phyloP scores from a whole-genome alignment of 2,113 vertebrate genomes.

The Menidia beryllina region DNA sequence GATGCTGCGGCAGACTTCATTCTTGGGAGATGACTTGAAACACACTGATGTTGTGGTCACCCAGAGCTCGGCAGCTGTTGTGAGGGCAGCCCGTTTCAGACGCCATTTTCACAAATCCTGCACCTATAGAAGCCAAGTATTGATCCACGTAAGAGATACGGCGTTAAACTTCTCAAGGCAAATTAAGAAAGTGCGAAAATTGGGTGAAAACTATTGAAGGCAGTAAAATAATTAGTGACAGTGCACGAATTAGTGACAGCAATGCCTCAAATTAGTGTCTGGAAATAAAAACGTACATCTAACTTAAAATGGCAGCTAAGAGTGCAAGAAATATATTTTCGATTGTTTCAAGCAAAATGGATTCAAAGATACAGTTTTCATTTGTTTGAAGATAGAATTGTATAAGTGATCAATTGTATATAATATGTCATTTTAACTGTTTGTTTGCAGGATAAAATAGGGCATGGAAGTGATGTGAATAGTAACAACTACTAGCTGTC shows the following conservation, averaged over 20 bases:
- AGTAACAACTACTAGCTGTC: too few species aligned
- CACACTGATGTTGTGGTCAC: slow-evolving; percentile 44
- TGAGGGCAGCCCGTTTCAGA: slow-evolving; percentile 44
- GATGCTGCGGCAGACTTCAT: slow-evolving; percentile 53
- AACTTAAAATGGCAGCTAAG: too few species aligned
- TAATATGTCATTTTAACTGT: too few species aligned
- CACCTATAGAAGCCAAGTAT: slow-evolving; percentile 16
- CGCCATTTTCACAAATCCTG: slow-evolving; percentile 73
- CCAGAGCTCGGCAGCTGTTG: slow-evolving; percentile 32
- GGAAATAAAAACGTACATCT: too few species aligned
- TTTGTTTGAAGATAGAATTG: too few species aligned
- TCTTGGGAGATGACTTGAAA: slow-evolving; percentile 24
- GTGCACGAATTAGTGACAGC: neutral
- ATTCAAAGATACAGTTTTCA: too few species aligned
- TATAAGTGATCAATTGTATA: too few species aligned
- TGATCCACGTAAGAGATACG: slow-evolving; percentile 3
- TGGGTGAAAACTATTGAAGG: too few species aligned
- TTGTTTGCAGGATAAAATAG: too few species aligned
- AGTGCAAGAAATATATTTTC: too few species aligned
- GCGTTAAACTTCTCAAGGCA: slow-evolving; percentile 16
- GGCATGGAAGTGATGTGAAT: too few species aligned
- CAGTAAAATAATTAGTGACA: slow-evolving; percentile 8
- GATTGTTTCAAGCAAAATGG: too few species aligned
- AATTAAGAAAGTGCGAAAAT: neutral
- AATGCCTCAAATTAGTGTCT: neutral